Percentiles rank a stretch among this genome's conserved stretches.
Conservation (phyloP, 2,888 invertebrate species). For the Andricus curvator region DNA sequence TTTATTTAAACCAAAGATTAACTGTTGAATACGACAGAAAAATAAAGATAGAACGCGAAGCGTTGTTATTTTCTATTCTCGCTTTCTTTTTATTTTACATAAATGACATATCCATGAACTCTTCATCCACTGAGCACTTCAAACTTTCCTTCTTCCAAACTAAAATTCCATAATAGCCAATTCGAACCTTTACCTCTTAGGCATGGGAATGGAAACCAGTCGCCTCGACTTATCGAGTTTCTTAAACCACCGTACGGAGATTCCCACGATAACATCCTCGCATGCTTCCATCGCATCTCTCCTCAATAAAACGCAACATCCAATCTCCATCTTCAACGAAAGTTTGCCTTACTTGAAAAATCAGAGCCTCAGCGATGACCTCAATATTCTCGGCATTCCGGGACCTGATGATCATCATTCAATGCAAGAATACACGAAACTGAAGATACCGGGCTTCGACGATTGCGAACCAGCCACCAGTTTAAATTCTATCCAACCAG, state of each 20-base stretch:
- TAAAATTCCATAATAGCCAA: neutral
- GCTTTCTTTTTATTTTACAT: too few relatives aligned
- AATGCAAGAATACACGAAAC: constrained; percentile 57
- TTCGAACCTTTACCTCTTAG: constrained; percentile 36
- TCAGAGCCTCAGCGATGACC: constrained; percentile 50
- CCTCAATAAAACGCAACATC: constrained; percentile 47
- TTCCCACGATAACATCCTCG: constrained; percentile 53
- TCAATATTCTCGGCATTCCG: constrained; percentile 48
- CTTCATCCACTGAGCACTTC: too few relatives aligned
- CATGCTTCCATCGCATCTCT: constrained; percentile 24
- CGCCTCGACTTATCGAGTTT: constrained; percentile 61
- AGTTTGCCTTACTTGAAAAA: constrained; percentile 66
- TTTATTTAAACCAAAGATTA: too few relatives aligned
- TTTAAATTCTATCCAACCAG: constrained; percentile 59
- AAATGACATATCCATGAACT: too few relatives aligned
- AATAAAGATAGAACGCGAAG: too few relatives aligned
- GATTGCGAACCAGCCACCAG: constrained; percentile 53
- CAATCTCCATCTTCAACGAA: constrained; percentile 62
- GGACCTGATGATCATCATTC: constrained; percentile 57
- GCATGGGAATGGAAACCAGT: constrained; percentile 27
- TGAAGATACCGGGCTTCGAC: constrained; percentile 64
- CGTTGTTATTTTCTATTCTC: too few relatives aligned
- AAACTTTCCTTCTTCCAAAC: neutral
- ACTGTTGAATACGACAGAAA: too few relatives aligned
- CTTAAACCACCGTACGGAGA: constrained; percentile 62